Evolutionary conservation across 2,888 invertebrate species (phyloP).

Genomic region (Apantesis nais): DNA sequence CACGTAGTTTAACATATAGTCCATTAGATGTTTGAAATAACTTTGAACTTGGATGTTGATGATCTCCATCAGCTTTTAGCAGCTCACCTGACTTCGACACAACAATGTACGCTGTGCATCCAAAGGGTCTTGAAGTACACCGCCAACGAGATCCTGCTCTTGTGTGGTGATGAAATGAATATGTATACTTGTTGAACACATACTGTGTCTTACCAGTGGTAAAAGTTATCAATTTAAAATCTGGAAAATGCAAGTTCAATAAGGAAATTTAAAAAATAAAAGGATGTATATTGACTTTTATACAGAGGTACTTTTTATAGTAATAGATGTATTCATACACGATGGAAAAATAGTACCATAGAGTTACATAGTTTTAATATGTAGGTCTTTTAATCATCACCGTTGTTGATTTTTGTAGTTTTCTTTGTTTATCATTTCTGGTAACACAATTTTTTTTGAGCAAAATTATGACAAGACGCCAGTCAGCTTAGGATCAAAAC

Average conservation of each 20-base stretch:
- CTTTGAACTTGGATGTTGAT: not conserved
- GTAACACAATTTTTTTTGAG: no score
- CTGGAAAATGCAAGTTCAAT: not conserved
- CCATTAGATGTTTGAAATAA: not conserved
- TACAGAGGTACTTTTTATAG: not conserved
- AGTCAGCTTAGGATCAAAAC: not conserved
- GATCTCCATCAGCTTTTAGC: not conserved
- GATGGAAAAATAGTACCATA: not conserved
- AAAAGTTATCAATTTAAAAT: constrained; percentile 1
- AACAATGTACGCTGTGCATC: constrained; percentile 32
- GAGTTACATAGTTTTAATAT: not conserved
- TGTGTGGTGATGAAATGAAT: constrained; percentile 28
- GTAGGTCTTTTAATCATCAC: not conserved
- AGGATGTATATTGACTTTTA: not conserved
- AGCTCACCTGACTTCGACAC: not conserved
- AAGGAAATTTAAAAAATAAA: not conserved
- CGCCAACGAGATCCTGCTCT: constrained; percentile 32
- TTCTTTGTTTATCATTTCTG: not conserved
- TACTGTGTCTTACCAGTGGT: constrained; percentile 23
- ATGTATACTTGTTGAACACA: constrained; percentile 48
- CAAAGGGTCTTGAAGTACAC: constrained; percentile 22
- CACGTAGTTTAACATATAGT: not conserved
- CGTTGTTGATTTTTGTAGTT: not conserved
- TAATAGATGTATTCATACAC: not conserved
- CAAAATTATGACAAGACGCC: no score